These are phyloP conservation scores for Sebastes schlegelii DNA, from an alignment of 2,113 vertebrate species.

Conservation along the genomic window DNA sequence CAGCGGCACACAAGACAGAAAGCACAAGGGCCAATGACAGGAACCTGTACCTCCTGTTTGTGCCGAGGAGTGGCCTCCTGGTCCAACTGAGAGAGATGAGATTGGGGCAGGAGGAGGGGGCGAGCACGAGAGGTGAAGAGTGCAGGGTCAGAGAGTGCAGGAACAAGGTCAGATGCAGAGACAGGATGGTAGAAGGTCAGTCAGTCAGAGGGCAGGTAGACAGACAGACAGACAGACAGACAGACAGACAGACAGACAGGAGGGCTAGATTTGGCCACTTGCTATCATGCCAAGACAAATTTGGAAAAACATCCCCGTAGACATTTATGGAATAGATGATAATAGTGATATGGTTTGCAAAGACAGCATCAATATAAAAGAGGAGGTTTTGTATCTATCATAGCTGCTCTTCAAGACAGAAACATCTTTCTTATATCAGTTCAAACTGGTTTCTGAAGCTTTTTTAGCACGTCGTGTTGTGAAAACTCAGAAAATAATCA, in stretches of 20 bases:
- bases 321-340: constrained; percentile 4
- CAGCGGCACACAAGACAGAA: constrained; percentile 11
- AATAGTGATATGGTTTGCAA: neutral
- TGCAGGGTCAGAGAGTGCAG: constrained; percentile 61
- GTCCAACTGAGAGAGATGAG: constrained; percentile 90
- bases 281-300: constrained; percentile 27
- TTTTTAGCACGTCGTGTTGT: neutral
- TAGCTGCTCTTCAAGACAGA: neutral
- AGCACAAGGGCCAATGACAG: constrained; percentile 39
- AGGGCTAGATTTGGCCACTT: neutral
- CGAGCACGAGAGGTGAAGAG: constrained; percentile 49
- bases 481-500: neutral
- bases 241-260: constrained; percentile 44
- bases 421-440: neutral
- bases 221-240: constrained; percentile 45
- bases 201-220: constrained; percentile 41
- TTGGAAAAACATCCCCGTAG: constrained; percentile 43
- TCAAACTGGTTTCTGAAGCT: neutral
- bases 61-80: constrained; percentile 94
- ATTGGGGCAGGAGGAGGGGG: constrained; percentile 80
- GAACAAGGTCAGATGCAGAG: constrained; percentile 58
- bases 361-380: neutral
- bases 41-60: constrained; percentile 95
- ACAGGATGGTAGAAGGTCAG: constrained; percentile 58
- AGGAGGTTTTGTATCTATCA: neutral